Evolutionary conservation across 2,888 invertebrate species (phyloP).

Genomic region (Trachelus tabidus): DNA sequence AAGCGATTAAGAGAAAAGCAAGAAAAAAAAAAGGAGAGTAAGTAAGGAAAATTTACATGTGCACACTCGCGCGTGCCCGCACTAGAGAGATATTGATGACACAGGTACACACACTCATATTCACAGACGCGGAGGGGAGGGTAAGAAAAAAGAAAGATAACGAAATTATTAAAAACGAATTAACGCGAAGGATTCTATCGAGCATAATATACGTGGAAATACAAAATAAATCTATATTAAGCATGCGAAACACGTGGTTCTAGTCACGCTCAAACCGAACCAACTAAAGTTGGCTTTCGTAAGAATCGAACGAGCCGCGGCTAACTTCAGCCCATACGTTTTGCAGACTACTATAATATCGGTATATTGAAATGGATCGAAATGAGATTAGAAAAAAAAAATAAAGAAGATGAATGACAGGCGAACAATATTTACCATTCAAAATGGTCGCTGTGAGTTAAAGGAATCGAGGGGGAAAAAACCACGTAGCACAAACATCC

Average conservation of each 20-base stretch:
- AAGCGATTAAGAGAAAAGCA: slow-evolving; percentile 41
- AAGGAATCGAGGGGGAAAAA: slow-evolving; percentile 5
- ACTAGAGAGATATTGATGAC: background rate
- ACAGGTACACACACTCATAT: background rate
- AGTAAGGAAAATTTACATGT: background rate
- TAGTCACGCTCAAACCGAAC: background rate
- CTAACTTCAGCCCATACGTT: background rate
- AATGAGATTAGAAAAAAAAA: background rate
- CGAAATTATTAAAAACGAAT: slow-evolving; percentile 19
- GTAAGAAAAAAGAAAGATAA: slow-evolving; percentile 13
- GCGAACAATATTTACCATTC: background rate
- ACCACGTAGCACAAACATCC: background rate
- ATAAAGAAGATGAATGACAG: background rate
- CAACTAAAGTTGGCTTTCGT: background rate
- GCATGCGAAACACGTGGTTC: background rate
- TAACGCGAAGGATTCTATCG: background rate
- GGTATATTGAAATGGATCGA: background rate
- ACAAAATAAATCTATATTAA: background rate
- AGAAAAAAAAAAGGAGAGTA: background rate
- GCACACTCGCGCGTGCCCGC: background rate
- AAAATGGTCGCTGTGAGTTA: background rate
- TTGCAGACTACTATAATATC: background rate
- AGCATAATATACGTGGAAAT: background rate
- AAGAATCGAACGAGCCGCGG: background rate
- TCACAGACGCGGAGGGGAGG: slow-evolving; percentile 4